Conservation (phyloP, 1,140 invertebrate genomes). For the Leptinotarsa defecta region DNA sequence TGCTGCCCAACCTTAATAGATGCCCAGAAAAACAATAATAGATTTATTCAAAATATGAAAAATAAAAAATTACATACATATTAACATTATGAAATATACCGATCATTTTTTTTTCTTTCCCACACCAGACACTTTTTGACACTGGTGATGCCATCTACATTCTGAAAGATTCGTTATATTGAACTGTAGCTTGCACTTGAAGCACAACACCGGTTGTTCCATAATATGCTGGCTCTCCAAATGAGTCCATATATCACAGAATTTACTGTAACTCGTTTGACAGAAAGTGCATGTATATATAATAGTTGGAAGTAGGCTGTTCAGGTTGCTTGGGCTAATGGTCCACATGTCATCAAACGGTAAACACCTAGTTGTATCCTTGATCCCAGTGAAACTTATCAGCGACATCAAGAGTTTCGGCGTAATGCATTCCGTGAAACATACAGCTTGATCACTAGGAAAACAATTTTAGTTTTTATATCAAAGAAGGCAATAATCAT, state of each 20-base stretch:
- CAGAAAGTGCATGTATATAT: conserved; percentile 37
- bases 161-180: conserved; percentile 17
- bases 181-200: conserved; percentile 30
- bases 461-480: too few species aligned
- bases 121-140: conserved; percentile 15
- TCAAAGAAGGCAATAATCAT: too few species aligned
- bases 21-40: too few species aligned
- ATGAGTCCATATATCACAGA: conserved; percentile 26
- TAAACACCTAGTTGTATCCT: background rate
- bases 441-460: conserved; percentile 19
- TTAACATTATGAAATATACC: too few species aligned
- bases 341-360: conserved; percentile 14
- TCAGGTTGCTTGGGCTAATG: background rate
- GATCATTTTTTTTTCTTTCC: background rate
- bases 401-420: conserved; percentile 15
- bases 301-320: conserved; percentile 22
- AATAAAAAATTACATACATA: too few species aligned
- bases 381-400: conserved; percentile 16
- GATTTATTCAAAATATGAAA: too few species aligned
- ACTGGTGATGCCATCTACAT: conserved; percentile 32
- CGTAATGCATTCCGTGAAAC: conserved; percentile 12
- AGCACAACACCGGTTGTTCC: conserved; percentile 36
- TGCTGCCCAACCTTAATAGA: too few species aligned
- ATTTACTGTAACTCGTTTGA: conserved; percentile 25
- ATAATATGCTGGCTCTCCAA: conserved; percentile 34